phyloP scores from a whole-genome alignment of 2,888 invertebrate genomes.

The Mimachlamys varia region DNA sequence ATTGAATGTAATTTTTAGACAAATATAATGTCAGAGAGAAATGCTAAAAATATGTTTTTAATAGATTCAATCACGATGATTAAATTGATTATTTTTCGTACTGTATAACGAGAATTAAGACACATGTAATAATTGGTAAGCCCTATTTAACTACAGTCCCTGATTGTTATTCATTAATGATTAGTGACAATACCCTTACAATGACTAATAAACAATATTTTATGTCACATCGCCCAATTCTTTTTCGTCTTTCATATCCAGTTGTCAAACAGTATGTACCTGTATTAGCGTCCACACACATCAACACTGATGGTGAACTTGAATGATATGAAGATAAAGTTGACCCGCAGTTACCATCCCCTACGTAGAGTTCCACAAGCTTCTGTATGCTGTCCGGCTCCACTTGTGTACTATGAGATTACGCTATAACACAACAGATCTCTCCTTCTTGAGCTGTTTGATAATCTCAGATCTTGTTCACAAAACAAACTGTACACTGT shows the following conservation, averaged over 20 bases:
- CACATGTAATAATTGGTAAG: background rate
- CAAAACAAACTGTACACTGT: background rate
- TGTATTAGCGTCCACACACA: background rate
- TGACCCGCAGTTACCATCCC: too few species aligned
- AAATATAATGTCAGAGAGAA: background rate
- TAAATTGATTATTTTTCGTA: background rate
- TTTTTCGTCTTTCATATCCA: background rate
- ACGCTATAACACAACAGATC: background rate
- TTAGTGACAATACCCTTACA: background rate
- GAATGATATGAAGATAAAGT: too few species aligned
- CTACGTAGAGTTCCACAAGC: too few species aligned
- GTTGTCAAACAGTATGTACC: background rate
- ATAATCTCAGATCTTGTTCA: background rate
- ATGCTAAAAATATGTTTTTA: background rate
- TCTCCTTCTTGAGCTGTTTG: slow-evolving; percentile 27
- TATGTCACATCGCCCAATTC: background rate
- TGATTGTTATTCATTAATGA: background rate
- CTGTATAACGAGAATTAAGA: background rate
- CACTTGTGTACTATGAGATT: background rate
- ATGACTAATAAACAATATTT: background rate
- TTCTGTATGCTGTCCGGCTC: too few species aligned
- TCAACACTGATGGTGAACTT: too few species aligned
- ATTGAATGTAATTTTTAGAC: background rate
- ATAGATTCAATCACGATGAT: background rate
- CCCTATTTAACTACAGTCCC: background rate